A percentile compares a stretch with the other conserved stretches of the same genome.
These are phyloP conservation scores for Malacoctenus gilli DNA, from an alignment of 2,797 vertebrate genomes.

Conservation along the genomic window DNA sequence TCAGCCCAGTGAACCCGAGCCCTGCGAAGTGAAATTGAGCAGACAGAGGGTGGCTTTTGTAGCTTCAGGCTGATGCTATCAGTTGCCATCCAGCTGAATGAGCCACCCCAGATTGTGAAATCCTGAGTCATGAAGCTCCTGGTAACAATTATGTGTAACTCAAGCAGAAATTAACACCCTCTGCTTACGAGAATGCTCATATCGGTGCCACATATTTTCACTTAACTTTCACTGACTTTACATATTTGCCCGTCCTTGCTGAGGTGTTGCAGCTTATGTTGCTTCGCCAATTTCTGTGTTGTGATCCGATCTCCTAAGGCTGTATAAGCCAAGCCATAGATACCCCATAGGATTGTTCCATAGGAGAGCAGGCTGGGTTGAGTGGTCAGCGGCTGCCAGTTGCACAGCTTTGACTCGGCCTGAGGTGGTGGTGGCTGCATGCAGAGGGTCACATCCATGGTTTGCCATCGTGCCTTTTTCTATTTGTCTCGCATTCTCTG, in stretches of 20 bases:
- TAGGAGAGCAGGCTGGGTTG: conserved; percentile 13
- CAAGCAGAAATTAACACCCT: conserved; percentile 51
- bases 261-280: conserved; percentile 25
- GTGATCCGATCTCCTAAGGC: conserved; percentile 9
- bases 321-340: conserved; percentile 42
- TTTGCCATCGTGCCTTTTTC: conserved; percentile 34
- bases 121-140: conserved; percentile 53
- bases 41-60: conserved; percentile 38
- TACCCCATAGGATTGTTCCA: conserved; percentile 13
- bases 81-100: conserved; percentile 39
- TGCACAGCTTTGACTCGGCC: conserved; percentile 48
- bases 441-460: conserved; percentile 53
- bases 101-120: conserved; percentile 39
- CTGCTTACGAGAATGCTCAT: conserved; percentile 44
- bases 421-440: conserved; percentile 44
- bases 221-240: conserved; percentile 45
- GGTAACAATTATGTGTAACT: conserved; percentile 69
- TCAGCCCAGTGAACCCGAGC: conserved; percentile 46
- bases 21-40: conserved; percentile 55
- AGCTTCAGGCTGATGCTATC: conserved; percentile 37
- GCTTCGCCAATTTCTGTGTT: conserved; percentile 14
- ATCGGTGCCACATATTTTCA: conserved; percentile 57
- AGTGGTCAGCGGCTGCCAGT: conserved; percentile 32
- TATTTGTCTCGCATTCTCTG: conserved; percentile 41
- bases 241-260: conserved; percentile 24